phyloP scores from a whole-genome alignment of 2,113 vertebrate genomes.

The Mola mola region DNA sequence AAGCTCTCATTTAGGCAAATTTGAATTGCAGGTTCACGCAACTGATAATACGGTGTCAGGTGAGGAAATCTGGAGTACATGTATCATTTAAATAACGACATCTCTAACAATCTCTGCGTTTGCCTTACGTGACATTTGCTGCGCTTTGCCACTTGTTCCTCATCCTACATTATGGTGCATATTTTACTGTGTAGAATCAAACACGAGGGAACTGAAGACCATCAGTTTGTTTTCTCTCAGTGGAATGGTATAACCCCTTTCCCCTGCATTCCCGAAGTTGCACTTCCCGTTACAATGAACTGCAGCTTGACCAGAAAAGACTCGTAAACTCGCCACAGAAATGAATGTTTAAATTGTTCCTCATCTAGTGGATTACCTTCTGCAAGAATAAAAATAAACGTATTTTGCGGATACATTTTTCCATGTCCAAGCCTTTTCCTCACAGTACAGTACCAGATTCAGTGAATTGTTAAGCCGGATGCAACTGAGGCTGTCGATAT shows the following conservation, averaged over 20 bases:
- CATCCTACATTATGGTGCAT: not conserved
- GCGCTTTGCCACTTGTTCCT: conserved; percentile 20
- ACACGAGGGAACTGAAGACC: not conserved
- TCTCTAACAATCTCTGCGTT: not conserved
- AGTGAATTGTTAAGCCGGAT: not conserved
- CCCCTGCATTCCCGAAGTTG: not conserved
- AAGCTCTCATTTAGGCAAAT: not conserved
- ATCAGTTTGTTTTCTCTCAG: not conserved
- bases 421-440: not conserved
- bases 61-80: no score
- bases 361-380: no score
- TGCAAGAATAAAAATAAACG: not conserved
- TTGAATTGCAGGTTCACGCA: no score
- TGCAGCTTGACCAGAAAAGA: not conserved
- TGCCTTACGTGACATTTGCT: not conserved
- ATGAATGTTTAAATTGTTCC: no score
- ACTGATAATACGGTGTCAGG: no score
- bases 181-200: not conserved
- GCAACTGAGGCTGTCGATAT: not conserved
- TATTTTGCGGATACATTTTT: not conserved
- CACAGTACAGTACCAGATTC: not conserved
- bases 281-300: conserved; percentile 17
- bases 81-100: not conserved
- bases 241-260: not conserved
- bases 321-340: no score